Evolutionary conservation across 2,888 invertebrate genomes (phyloP).

Genomic region (Aproaerema taeniolella): DNA sequence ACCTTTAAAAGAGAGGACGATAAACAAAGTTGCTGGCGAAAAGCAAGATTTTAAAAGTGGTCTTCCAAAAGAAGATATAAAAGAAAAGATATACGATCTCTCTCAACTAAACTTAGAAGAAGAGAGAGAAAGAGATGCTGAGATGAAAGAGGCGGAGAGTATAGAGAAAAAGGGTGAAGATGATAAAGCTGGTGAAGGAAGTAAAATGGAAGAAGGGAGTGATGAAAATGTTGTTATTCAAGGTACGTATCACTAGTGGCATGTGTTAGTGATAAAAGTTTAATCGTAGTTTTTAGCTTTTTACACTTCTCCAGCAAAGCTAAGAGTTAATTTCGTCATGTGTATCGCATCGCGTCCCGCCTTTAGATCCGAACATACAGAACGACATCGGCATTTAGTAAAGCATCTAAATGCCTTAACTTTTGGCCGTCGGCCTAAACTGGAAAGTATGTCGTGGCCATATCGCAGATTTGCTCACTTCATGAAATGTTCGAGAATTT

Average conservation of each 20-base stretch:
- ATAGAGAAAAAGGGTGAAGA: constrained; percentile 18
- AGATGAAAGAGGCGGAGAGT: constrained; percentile 12
- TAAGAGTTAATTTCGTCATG: background rate
- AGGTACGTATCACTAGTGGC: no score
- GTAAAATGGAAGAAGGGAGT: background rate
- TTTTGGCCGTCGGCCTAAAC: no score
- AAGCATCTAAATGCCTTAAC: no score
- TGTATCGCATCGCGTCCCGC: background rate
- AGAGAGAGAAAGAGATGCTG: constrained; percentile 23
- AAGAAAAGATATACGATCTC: constrained; percentile 29
- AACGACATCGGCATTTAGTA: no score
- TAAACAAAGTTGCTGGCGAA: constrained; percentile 18
- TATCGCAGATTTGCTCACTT: no score
- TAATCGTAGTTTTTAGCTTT: background rate
- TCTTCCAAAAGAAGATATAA: constrained; percentile 23
- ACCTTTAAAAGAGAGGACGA: constrained; percentile 45
- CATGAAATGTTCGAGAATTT: no score
- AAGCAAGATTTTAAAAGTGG: constrained; percentile 9
- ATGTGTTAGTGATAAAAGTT: background rate
- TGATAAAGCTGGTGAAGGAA: constrained; percentile 12
- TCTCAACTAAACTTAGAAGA: constrained; percentile 19
- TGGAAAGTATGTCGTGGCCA: no score
- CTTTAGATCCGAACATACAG: background rate
- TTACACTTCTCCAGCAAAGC: background rate
- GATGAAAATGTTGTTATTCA: background rate